Evolutionary conservation across 2,888 invertebrate genomes (phyloP).

Genomic region (Octonoba sinensis): DNA sequence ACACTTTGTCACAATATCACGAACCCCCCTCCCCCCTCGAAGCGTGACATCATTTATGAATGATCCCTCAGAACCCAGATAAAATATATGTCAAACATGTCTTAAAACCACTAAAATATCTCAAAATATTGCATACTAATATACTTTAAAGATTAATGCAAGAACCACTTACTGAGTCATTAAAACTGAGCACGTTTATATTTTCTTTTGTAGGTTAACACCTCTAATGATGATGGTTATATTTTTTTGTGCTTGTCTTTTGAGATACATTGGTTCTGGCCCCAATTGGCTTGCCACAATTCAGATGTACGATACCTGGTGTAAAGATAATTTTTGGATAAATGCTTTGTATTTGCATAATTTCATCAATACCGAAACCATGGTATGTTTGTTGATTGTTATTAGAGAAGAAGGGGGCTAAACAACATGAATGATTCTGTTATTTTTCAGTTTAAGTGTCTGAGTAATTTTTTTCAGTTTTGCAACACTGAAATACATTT

Average conservation of each 20-base stretch:
- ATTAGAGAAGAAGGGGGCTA: background rate
- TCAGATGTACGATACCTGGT: constrained; percentile 66
- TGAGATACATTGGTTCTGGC: constrained; percentile 69
- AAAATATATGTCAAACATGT: too few relatives aligned
- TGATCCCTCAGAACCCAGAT: too few relatives aligned
- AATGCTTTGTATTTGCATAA: constrained; percentile 67
- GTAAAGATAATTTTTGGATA: constrained; percentile 66
- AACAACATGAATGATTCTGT: too few relatives aligned
- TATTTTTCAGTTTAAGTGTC: background rate
- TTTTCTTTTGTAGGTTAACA: constrained; percentile 68
- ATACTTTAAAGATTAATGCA: too few relatives aligned
- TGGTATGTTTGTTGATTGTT: constrained; percentile 67
- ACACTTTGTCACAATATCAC: too few relatives aligned
- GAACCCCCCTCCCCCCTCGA: too few relatives aligned
- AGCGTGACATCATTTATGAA: too few relatives aligned
- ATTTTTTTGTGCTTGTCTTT: constrained; percentile 68
- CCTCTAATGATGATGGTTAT: constrained; percentile 70
- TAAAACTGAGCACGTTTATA: background rate
- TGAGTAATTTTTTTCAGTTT: too few relatives aligned
- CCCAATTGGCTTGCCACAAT: constrained; percentile 69
- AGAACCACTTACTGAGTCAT: too few relatives aligned
- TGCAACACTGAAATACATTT: too few relatives aligned
- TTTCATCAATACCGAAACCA: constrained; percentile 66
- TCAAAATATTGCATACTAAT: too few relatives aligned
- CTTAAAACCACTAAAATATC: too few relatives aligned